Evolutionary conservation across 2,113 vertebrate genomes (phyloP), one percentile per base, ranked within the genome.

Genomic region (Catharus minimus): DNA sequence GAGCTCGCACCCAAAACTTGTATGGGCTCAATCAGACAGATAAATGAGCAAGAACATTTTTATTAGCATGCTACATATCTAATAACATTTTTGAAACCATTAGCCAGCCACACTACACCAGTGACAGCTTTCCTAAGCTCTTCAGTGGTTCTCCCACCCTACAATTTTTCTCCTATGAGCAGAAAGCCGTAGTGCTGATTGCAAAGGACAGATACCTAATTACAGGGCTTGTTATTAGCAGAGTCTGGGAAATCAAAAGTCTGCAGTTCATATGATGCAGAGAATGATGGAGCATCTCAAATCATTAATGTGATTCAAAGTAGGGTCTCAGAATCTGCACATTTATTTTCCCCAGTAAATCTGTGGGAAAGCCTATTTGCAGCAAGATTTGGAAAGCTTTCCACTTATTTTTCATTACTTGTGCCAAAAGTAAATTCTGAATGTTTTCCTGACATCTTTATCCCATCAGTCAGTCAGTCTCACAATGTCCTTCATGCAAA

Each of bases 291-390:
- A 84, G 55, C 72, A 92, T 60, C 82, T 86, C 46, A 65, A 94
- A 92, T 91, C 4, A 7, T 60, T 84, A 73, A 95, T 87, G 80
- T 94, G 90, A 97, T 73, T 94, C 52, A 61, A 94, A 95, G 68
- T 23, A 61, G 39, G 43, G 68, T 66, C 86, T 90, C 1, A 43
- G 82, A 92, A 92, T 91, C 57, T 83, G 39, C 84, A 72, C 26
- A 20, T 69, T 83, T 84, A 23, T 66, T 69, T 9, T 33, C 27
- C 52, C 36, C 11, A 28, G 83, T 83, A 86, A 49, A 90, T 86
- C 26, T 27, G 2, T 76, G 47, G 15, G 23, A 58, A 77, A 82
- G 3, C 33, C 44, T 83, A 43, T 91, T 95, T 82, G 41, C 80
- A 82, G 65, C 41, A 94, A 90, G 82, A 90, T 91, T 94, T 93